phyloP scores from a whole-genome alignment of 2,888 invertebrate species.

The Hetaerina titia region DNA sequence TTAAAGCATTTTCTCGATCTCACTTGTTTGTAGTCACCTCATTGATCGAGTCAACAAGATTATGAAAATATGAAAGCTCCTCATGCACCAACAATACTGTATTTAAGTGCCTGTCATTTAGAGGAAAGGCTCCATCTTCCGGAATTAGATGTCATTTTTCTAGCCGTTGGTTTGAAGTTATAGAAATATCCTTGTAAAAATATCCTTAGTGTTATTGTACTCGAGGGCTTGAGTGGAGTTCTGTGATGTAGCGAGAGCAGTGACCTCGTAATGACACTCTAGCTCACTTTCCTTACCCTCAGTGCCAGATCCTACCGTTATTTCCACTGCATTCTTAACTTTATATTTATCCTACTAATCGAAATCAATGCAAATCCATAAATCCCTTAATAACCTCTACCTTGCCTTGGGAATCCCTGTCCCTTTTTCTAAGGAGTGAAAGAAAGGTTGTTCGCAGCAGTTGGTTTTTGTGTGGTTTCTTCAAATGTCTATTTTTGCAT shows the following conservation, averaged over 20 bases:
- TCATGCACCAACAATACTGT: conserved; percentile 65
- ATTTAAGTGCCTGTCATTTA: conserved; percentile 65
- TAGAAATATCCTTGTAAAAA: conserved; percentile 60
- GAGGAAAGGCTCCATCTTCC: conserved; percentile 67
- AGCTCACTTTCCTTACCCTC: conserved; percentile 39
- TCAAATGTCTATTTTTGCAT: conserved; percentile 72
- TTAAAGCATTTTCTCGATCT: conserved; percentile 39
- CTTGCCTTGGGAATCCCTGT: conserved; percentile 70
- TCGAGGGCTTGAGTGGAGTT: conserved; percentile 56
- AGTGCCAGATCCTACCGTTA: conserved; percentile 4
- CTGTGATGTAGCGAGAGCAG: conserved; percentile 52
- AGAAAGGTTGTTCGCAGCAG: conserved; percentile 68
- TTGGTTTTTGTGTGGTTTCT: conserved; percentile 71
- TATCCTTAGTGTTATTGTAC: conserved; percentile 37
- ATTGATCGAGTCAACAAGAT: conserved; percentile 42
- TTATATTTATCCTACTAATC: conserved; percentile 56
- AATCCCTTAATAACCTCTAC: conserved; percentile 54
- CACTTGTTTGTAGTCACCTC: conserved; percentile 46
- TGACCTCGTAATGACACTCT: conserved; percentile 41
- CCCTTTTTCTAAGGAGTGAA: conserved; percentile 68
- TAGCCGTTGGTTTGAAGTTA: conserved; percentile 31
- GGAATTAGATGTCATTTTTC: conserved; percentile 55
- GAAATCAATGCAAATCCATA: neutral
- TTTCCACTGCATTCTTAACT: conserved; percentile 53
- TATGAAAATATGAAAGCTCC: conserved; percentile 50